Percentiles rank a stretch among this genome's conserved stretches.
phyloP scores from a whole-genome alignment of 2,888 invertebrate species.

The Catocala fraxini region DNA sequence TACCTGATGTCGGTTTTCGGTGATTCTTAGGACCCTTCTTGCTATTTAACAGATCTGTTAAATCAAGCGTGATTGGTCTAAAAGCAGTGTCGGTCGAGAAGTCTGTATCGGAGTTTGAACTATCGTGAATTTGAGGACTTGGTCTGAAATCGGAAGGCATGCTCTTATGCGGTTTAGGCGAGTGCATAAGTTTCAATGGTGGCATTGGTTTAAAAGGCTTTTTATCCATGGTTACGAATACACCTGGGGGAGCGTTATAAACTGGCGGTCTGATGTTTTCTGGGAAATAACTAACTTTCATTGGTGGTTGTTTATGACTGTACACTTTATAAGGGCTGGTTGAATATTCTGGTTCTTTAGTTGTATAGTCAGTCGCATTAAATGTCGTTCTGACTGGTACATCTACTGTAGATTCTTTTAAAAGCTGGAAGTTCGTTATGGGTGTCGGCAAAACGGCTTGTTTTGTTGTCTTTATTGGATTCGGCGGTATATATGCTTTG shows the following conservation, averaged over 20 bases:
- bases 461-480: conserved; percentile 68
- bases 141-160: conserved; percentile 75
- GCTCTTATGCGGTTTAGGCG: conserved; percentile 62
- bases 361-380: conserved; percentile 61
- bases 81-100: conserved; percentile 70
- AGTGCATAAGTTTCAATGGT: conserved; percentile 69
- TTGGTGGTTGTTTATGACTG: conserved; percentile 60
- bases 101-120: conserved; percentile 69
- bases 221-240: conserved; percentile 82
- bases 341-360: conserved; percentile 60
- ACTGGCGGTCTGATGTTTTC: conserved; percentile 79
- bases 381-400: conserved; percentile 51
- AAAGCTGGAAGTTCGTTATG: conserved; percentile 38
- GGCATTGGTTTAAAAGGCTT: conserved; percentile 84
- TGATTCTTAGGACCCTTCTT: conserved; percentile 59
- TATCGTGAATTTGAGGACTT: conserved; percentile 79
- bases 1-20: conserved; percentile 57
- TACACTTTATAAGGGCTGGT: conserved; percentile 60
- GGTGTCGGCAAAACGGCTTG: conserved; percentile 75
- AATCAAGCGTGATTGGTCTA: conserved; percentile 73
- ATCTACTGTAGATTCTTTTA: conserved; percentile 61
- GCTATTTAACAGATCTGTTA: conserved; percentile 48
- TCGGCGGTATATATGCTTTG: conserved; percentile 61
- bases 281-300: conserved; percentile 69
- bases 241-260: conserved; percentile 81